Conservation (phyloP, 2,113 vertebrate species). For the Notothenia rossii region DNA sequence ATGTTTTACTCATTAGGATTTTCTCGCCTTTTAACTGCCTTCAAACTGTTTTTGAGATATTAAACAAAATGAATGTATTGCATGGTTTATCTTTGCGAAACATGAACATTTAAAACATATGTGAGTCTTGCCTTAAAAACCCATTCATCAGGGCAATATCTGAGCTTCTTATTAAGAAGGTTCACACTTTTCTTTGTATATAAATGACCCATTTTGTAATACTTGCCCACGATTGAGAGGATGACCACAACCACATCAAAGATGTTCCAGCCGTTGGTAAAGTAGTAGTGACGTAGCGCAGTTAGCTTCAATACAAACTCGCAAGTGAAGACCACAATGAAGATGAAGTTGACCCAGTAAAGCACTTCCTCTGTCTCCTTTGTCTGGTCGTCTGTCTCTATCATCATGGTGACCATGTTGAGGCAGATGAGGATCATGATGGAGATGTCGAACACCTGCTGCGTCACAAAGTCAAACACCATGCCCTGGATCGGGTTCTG, state of each 20-base stretch:
- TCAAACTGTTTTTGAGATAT: too few relatives aligned
- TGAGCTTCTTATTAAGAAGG: constrained; percentile 3
- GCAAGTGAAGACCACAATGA: constrained; percentile 95
- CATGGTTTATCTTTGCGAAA: not conserved
- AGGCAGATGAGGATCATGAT: constrained; percentile 99
- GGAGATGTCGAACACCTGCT: constrained; percentile 98
- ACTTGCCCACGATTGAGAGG: constrained; percentile 98
- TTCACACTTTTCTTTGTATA: not conserved
- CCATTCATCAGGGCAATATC: not conserved
- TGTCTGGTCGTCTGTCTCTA: constrained; percentile 96
- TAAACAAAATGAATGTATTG: too few relatives aligned
- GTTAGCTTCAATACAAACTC: constrained; percentile 98
- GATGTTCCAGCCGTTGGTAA: constrained; percentile 99
- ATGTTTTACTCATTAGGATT: not conserved
- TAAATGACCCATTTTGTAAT: constrained; percentile 25
- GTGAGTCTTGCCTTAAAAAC: not conserved
- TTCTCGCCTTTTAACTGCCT: not conserved
- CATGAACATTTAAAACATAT: not conserved
- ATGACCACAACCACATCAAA: constrained; percentile 99
- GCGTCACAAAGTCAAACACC: constrained; percentile 97
- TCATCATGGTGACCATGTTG: constrained; percentile 99
- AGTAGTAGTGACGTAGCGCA: constrained; percentile 96
- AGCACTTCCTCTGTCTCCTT: constrained; percentile 93
- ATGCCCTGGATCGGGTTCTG: constrained; percentile 96
- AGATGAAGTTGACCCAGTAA: constrained; percentile 98